Base-by-base conservation (phyloP, 2,797 vertebrate species). In the Gymnoscopelus microlampas region DNA sequence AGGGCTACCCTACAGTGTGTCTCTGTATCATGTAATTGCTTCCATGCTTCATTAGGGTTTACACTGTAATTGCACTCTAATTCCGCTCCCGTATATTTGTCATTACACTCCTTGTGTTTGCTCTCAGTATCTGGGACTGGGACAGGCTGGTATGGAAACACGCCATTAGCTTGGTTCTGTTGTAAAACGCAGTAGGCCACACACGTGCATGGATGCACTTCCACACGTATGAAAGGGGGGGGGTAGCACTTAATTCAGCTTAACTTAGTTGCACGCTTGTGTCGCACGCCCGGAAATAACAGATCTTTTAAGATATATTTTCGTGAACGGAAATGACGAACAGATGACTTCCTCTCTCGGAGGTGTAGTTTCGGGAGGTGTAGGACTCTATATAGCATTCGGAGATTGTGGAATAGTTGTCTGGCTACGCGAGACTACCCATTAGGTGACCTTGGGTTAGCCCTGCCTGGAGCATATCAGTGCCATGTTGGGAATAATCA, bases 21-120 rank as follows among this genome's bases (percentile, higher is more conserved):
- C 75, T 64, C 23, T 3, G 53, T 47, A 66, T 88, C 88, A 82
- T n/a, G 57, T 39, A 88, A 90, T 32, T 24, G 19, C 0, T 13
- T 66, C 44, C 53, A 68, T 0, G 69, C 78, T 62, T 84, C 85
- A 87, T 89, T 90, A 78, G 64, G 63, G 73, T 79, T 87, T 81
- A 68, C 71, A 72, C 65, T 66, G 24, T 55, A 71, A 85, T 75
- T 75, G 78, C 74, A 47, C 65, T 60, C 60, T 79, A 44, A 44
- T 74, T 77, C 65, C 71, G 50, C 70, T 68, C 24, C 63, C 47
- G 66, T 78, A 9, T 48, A 68, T 32, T 50, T 32, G 13, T 56
- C 13, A 51, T 79, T 68, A 73, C 59, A 60, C 74, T 55, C 9
- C 3, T 61, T 26, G 5, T 71, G 78, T 72, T 85, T 86, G 75